A percentile compares a stretch with the other conserved stretches of the same genome.
Evolutionary conservation across 1,140 invertebrate genomes (phyloP).

Genomic region (Aphelinus certus): DNA sequence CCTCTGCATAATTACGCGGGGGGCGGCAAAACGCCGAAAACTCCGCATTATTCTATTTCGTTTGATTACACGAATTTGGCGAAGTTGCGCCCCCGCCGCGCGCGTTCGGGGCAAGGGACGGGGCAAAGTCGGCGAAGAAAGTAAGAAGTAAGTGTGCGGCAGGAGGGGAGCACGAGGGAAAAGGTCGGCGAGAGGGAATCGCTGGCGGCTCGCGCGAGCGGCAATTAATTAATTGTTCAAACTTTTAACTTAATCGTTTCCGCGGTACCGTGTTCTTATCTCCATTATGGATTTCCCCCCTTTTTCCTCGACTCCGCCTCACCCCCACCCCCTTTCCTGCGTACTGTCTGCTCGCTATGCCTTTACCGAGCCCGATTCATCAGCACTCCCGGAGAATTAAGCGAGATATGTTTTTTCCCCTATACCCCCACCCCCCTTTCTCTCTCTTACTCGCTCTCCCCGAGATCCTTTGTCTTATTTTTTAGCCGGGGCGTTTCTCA

Average conservation of each 20-base stretch:
- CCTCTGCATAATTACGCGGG: slow-evolving; percentile 23
- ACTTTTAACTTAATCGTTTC: slow-evolving; percentile 55
- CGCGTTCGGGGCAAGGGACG: too few species aligned
- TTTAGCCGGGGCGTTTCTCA: too few species aligned
- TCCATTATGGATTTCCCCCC: slow-evolving; percentile 23
- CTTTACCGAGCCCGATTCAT: neutral
- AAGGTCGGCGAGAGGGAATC: slow-evolving; percentile 23
- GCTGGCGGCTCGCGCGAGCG: slow-evolving; percentile 26
- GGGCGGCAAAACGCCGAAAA: slow-evolving; percentile 11
- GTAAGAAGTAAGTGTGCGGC: slow-evolving; percentile 16
- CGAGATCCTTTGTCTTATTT: too few species aligned
- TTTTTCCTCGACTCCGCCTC: slow-evolving; percentile 9
- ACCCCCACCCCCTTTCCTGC: neutral
- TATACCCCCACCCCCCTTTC: neutral
- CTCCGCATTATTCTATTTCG: slow-evolving; percentile 30
- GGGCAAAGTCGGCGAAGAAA: slow-evolving; percentile 30
- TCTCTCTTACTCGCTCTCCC: neutral
- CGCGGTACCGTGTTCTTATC: slow-evolving; percentile 19
- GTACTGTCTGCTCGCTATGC: too few species aligned
- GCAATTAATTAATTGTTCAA: slow-evolving; percentile 57
- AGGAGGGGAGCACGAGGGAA: neutral
- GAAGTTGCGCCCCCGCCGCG: neutral
- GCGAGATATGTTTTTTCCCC: neutral
- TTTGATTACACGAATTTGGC: slow-evolving; percentile 31
- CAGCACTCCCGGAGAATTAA: neutral